These are phyloP conservation scores for Drosophila cognata DNA, from an alignment of 2,888 invertebrate genomes.

Conservation along the genomic window DNA sequence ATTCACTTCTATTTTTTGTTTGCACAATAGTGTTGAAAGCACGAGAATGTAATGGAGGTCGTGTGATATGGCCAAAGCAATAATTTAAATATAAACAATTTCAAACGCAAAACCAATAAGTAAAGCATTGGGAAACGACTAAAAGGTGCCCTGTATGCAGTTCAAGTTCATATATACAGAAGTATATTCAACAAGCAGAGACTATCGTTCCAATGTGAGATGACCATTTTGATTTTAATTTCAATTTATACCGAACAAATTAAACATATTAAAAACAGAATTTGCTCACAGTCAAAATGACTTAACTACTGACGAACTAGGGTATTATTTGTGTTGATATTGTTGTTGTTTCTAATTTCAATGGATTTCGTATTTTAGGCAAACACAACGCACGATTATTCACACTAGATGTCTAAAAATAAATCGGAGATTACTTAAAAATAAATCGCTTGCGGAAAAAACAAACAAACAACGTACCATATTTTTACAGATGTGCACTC, in stretches of 20 bases:
- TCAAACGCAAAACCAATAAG: background rate
- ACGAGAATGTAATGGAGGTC: constrained; percentile 14
- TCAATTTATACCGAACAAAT: background rate
- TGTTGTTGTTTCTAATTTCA: constrained; percentile 7
- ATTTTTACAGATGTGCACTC: constrained; percentile 46
- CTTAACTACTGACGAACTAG: background rate
- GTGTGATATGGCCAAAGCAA: background rate
- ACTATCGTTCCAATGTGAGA: background rate
- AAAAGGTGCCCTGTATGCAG: background rate
- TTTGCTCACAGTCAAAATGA: background rate
- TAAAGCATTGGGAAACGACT: background rate
- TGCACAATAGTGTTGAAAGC: constrained; percentile 16
- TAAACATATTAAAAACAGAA: background rate
- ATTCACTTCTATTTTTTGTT: background rate
- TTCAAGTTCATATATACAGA: background rate
- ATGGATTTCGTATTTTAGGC: background rate
- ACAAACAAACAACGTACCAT: constrained; percentile 31
- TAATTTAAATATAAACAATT: background rate
- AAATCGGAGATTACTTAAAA: constrained; percentile 4
- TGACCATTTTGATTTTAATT: background rate
- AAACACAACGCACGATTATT: constrained; percentile 7
- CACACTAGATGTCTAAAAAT: constrained; percentile 27
- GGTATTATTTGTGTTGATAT: background rate
- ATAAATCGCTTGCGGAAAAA: constrained; percentile 6
- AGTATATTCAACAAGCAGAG: background rate